Base-by-base conservation (phyloP, 37 sponge, comb jelly and placozoan genomes). In the Eunapius fragilis region DNA sequence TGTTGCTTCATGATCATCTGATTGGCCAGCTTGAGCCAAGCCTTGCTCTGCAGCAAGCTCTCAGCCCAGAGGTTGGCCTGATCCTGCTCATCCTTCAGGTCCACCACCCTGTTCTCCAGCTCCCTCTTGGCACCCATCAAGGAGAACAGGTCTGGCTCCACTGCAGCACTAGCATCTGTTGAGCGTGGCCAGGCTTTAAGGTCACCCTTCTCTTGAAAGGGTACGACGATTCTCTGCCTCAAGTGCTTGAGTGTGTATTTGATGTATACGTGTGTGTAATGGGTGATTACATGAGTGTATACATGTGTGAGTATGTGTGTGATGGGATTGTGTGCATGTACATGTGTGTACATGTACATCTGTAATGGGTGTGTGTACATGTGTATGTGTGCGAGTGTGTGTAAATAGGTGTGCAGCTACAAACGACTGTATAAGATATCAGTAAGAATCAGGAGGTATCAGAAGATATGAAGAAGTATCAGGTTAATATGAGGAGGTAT, bases 41-140 rank as follows among this genome's bases (percentile, higher is more conserved):
- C 80, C 87, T 95, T 95, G 58, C 79, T 28, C 89, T 95, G 86
- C 74, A 76, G 88, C 32, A 88, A 72, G 30, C 37, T 77, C 72
- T 88, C 88, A 50, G 82, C 26, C 47, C 88, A 82, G 77, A 86
- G 32, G 35, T 89, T 91, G 38, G 84, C 82, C 31, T 98, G 96
- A 75, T 98, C 98, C 74, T 96, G 83, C 47, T 99, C 99, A 58
- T 99, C 99, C 71, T 99, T 96, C 34, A 93, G 82, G 67, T 93
- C 99, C 31, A 90, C 96, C 30, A 99, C 71, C 83, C 94, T 95
- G 22, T 72, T 36, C 76, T 99, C 96, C 75, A 92, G 69, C 32
- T 99, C 99, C 49, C 92, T 89, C 82, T 96, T 97, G 58, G 85
- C 82, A 31, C 87, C 86, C 78, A 92, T 95, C 86, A 95, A 82